Evolutionary conservation across 2,113 vertebrate genomes (phyloP).

Genomic region (Osmerus eperlanus): DNA sequence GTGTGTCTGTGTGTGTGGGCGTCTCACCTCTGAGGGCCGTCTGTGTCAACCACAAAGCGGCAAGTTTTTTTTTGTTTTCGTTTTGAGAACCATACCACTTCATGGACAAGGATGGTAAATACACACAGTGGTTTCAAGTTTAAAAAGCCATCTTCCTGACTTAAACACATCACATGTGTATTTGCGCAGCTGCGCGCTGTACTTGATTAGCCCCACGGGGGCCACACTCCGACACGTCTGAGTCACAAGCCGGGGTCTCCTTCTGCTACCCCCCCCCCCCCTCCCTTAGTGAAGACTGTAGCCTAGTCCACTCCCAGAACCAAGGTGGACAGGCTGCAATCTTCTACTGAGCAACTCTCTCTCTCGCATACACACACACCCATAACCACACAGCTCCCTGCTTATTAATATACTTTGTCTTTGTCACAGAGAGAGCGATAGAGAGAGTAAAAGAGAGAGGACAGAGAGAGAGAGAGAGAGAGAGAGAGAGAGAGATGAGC

Average conservation of each 20-base stretch:
- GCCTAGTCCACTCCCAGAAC: conserved; percentile 62
- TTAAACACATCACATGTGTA: conserved; percentile 68
- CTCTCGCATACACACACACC: conserved; percentile 13
- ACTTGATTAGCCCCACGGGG: conserved; percentile 66
- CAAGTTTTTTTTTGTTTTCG: conserved; percentile 11
- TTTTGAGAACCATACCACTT: conserved; percentile 64
- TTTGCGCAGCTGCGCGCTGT: conserved; percentile 49
- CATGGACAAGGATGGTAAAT: conserved; percentile 64
- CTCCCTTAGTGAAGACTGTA: conserved; percentile 65
- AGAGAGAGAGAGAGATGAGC: background rate
- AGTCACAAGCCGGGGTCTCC: conserved; percentile 53
- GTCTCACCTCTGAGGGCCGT: conserved; percentile 47
- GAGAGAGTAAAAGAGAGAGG: no score
- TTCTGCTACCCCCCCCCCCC: conserved; percentile 42
- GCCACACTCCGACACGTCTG: conserved; percentile 48
- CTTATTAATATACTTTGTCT: conserved; percentile 2
- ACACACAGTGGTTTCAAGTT: conserved; percentile 62
- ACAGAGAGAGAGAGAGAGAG: no score
- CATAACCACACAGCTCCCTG: conserved; percentile 25
- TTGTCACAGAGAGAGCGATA: no score
- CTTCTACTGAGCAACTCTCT: conserved; percentile 63
- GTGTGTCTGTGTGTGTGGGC: conserved; percentile 32
- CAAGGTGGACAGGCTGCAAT: conserved; percentile 56
- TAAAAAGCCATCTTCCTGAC: conserved; percentile 65
- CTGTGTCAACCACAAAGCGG: conserved; percentile 55